Conservation (phyloP, 2,797 vertebrate genomes). For the Benthosema pterotum region DNA sequence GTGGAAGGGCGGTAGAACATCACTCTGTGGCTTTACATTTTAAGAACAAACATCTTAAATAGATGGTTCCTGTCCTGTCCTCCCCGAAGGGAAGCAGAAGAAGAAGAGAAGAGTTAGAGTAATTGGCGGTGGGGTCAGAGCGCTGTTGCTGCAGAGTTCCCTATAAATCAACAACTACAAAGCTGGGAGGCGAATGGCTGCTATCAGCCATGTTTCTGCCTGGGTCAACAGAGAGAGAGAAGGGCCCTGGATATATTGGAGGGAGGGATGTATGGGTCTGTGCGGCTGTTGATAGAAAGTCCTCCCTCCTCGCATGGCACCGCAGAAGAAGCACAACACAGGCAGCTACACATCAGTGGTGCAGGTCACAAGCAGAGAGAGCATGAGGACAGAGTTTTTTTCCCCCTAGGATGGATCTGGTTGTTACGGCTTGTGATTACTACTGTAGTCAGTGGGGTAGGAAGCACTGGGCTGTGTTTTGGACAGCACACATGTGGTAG, state of each 20-base stretch:
- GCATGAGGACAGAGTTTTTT: too few relatives aligned
- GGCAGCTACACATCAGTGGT: slow-evolving; percentile 47
- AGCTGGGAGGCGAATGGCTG: slow-evolving; percentile 40
- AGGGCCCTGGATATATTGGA: slow-evolving; percentile 28
- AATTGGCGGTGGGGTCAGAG: slow-evolving; percentile 64
- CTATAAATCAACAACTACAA: slow-evolving; percentile 71
- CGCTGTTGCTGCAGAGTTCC: slow-evolving; percentile 55
- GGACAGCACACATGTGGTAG: too few relatives aligned
- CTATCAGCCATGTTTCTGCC: slow-evolving; percentile 57
- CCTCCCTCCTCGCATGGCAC: slow-evolving; percentile 54
- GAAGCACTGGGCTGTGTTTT: too few relatives aligned
- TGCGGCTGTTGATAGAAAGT: slow-evolving; percentile 60
- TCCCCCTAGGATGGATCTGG: too few relatives aligned
- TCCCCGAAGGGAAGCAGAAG: slow-evolving; percentile 57
- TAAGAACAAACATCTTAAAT: slow-evolving; percentile 46
- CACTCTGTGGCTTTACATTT: slow-evolving; percentile 14
- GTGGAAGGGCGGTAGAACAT: not conserved
- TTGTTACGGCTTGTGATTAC: too few relatives aligned
- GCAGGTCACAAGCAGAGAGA: slow-evolving; percentile 40
- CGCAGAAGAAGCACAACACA: slow-evolving; percentile 3
- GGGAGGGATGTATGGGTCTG: slow-evolving; percentile 21
- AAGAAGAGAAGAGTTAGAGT: slow-evolving; percentile 46
- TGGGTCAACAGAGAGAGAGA: slow-evolving; percentile 45
- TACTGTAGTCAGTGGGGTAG: too few relatives aligned
- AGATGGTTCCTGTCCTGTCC: slow-evolving; percentile 47